phyloP scores from a whole-genome alignment of 2,888 invertebrate genomes.

The Sminthurides aquaticus region DNA sequence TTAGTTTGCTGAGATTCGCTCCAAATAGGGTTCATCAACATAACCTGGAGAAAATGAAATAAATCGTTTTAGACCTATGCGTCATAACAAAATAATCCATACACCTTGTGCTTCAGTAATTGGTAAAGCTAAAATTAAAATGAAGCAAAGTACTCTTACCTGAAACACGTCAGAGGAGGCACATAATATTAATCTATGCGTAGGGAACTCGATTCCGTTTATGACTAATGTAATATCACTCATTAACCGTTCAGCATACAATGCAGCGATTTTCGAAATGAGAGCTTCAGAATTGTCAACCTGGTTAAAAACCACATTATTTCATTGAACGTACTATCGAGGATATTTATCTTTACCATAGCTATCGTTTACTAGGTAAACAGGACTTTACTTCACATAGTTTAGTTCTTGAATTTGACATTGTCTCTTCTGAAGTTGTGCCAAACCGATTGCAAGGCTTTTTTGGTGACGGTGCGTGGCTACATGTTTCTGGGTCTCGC shows the following conservation, averaged over 20 bases:
- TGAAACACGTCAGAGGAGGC: conserved; percentile 93
- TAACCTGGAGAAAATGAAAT: conserved; percentile 58
- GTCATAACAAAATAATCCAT: conserved; percentile 19
- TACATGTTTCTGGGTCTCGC: neutral
- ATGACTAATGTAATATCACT: conserved; percentile 81
- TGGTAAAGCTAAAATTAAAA: no score
- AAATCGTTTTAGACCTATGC: no score
- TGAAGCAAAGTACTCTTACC: conserved; percentile 50
- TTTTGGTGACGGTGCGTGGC: conserved; percentile 25
- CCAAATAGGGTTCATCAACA: conserved; percentile 92
- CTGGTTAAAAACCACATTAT: no score
- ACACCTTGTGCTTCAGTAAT: no score
- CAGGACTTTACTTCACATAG: no score
- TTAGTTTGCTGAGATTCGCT: conserved; percentile 77
- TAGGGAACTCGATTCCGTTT: conserved; percentile 71
- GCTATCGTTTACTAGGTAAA: no score
- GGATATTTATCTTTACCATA: no score
- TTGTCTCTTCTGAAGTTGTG: no score
- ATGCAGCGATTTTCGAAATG: conserved; percentile 68
- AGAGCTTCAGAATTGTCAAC: conserved; percentile 79
- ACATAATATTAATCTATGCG: conserved; percentile 83
- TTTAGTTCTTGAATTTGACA: no score
- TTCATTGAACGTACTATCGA: conserved; percentile 1
- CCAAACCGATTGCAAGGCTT: conserved; percentile 26
- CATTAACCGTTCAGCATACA: conserved; percentile 79